These are phyloP conservation scores for Drosophila melanosoma DNA, from an alignment of 2,888 invertebrate genomes.

Conservation along the genomic window DNA sequence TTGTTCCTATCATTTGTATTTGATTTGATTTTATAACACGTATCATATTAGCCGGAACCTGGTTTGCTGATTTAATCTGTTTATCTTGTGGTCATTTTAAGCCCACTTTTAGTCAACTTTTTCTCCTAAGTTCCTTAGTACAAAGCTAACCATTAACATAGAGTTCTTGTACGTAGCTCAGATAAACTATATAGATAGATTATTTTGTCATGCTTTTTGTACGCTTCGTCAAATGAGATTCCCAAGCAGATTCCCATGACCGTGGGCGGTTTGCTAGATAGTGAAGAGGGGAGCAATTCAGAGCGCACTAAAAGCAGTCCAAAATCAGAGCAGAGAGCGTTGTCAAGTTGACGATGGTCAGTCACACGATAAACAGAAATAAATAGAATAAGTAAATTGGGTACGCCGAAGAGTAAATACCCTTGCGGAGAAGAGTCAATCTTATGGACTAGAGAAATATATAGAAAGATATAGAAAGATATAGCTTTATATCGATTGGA, in stretches of 20 bases:
- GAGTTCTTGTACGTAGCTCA: slow-evolving; percentile 1
- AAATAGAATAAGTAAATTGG: not conserved
- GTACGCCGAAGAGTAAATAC: not conserved
- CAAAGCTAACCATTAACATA: not conserved
- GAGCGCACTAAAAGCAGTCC: not conserved
- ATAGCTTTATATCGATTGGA: not conserved
- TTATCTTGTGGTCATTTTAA: not conserved
- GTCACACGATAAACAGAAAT: slow-evolving; percentile 51
- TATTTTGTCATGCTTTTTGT: slow-evolving; percentile 19
- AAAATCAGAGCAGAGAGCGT: slow-evolving; percentile 8
- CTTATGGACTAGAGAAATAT: too few species aligned
- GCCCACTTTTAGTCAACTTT: not conserved
- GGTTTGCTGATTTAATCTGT: not conserved
- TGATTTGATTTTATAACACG: not conserved
- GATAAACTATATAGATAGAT: slow-evolving; percentile 7
- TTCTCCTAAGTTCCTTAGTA: not conserved
- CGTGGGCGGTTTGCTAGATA: slow-evolving; percentile 41
- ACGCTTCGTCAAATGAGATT: slow-evolving; percentile 15
- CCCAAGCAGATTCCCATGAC: slow-evolving; percentile 42
- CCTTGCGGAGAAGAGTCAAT: not conserved
- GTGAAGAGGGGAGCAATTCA: not conserved
- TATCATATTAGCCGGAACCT: not conserved
- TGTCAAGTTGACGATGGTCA: slow-evolving; percentile 64
- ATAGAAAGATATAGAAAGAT: too few species aligned
- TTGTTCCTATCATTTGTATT: not conserved